Evolutionary conservation across 2,888 invertebrate species (phyloP).

Genomic region (Capitulum mitella): DNA sequence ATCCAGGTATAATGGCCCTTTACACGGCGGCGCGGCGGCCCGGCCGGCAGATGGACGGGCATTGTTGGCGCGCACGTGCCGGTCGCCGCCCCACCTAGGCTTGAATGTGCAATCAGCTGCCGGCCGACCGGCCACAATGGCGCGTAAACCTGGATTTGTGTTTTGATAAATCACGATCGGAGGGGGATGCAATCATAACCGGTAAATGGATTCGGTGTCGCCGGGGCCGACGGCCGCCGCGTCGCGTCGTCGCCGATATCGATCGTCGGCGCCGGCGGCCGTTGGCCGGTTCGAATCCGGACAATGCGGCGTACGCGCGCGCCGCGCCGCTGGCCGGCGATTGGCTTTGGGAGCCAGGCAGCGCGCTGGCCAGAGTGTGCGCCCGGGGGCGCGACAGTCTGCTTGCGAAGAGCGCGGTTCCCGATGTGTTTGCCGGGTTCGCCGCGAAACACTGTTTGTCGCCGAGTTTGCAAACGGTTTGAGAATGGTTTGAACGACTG

Average conservation of each 20-base stretch:
- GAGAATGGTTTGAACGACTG: too few species aligned
- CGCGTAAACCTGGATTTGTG: slow-evolving; percentile 21
- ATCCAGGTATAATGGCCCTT: slow-evolving; percentile 23
- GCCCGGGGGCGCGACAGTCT: too few species aligned
- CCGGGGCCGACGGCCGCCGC: neutral
- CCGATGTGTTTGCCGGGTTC: too few species aligned
- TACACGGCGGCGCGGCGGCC: neutral
- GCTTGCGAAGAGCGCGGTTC: too few species aligned
- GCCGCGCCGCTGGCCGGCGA: neutral
- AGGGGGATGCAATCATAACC: slow-evolving; percentile 23
- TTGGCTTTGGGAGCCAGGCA: too few species aligned
- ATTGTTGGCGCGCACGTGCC: slow-evolving; percentile 7
- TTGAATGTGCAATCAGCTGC: slow-evolving; percentile 23
- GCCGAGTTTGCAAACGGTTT: too few species aligned
- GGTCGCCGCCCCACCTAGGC: neutral
- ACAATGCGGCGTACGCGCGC: neutral
- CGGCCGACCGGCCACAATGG: slow-evolving; percentile 10
- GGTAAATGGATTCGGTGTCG: slow-evolving; percentile 16
- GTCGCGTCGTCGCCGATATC: neutral
- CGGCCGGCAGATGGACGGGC: slow-evolving; percentile 9
- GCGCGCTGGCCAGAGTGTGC: too few species aligned
- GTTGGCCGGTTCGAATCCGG: slow-evolving; percentile 11
- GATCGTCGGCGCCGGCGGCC: slow-evolving; percentile 1
- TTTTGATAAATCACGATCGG: slow-evolving; percentile 21
- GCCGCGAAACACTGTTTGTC: too few species aligned